phyloP scores from a whole-genome alignment of 2,113 vertebrate genomes.

The Strix aluco region DNA sequence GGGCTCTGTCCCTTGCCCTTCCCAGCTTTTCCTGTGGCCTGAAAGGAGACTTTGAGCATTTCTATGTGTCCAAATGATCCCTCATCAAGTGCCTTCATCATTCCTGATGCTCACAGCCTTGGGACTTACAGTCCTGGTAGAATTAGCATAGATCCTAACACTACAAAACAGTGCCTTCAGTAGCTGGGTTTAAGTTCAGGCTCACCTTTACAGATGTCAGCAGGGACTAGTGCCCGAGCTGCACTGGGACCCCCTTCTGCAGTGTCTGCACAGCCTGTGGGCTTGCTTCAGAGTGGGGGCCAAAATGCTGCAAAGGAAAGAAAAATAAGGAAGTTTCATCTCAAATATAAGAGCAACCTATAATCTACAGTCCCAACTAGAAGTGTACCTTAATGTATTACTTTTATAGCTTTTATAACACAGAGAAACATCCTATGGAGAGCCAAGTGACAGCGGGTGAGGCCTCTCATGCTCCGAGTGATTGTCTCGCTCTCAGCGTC shows the following conservation, averaged over 20 bases:
- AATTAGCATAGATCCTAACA: background rate
- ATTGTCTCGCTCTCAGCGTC: accelerated
- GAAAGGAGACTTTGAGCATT: background rate
- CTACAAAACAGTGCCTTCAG: background rate
- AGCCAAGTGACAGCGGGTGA: background rate
- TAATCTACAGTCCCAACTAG: background rate
- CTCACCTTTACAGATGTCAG: background rate
- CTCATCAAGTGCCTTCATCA: background rate
- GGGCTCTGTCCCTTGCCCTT: background rate
- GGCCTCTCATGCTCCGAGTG: background rate
- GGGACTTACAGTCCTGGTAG: background rate
- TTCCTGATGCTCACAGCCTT: background rate
- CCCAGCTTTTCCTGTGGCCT: background rate
- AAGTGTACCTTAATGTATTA: background rate
- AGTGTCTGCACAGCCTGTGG: background rate
- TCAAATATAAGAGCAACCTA: background rate
- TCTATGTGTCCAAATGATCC: background rate
- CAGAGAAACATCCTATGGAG: background rate
- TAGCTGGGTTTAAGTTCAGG: background rate
- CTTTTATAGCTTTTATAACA: background rate
- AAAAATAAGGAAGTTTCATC: background rate
- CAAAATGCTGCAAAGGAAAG: background rate
- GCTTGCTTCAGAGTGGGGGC: background rate
- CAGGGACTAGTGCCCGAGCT: background rate
- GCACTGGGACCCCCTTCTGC: background rate